Percentiles rank a stretch among this genome's conserved stretches.
These are phyloP conservation scores for Mesoclemmys tuberculata DNA, from an alignment of 2,113 vertebrate genomes.

Conservation along the genomic window DNA sequence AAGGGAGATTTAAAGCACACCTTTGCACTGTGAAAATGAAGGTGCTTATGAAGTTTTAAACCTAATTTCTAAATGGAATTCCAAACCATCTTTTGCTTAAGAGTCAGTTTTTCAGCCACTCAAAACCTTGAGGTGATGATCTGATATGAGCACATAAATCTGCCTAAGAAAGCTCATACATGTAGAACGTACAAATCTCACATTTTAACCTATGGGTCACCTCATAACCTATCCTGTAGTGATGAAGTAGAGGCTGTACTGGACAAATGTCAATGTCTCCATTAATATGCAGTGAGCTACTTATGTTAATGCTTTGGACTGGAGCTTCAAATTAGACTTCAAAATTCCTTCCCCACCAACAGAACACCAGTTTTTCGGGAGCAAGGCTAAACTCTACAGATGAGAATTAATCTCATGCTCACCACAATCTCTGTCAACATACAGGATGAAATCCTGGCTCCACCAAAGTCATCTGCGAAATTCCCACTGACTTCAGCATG, in stretches of 20 bases:
- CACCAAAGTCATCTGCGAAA: not conserved
- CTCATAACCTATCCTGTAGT: not conserved
- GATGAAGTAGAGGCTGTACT: rapidly evolving
- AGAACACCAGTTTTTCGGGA: not conserved
- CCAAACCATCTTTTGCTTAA: not conserved
- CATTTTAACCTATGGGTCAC: not conserved
- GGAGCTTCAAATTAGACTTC: not conserved
- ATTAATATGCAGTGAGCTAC: not conserved
- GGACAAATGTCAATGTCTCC: not conserved
- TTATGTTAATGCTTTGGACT: not conserved
- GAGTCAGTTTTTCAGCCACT: not conserved
- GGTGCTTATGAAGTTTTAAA: not conserved
- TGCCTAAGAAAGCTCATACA: not conserved
- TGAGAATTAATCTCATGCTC: not conserved
- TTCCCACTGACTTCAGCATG: not conserved
- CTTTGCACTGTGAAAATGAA: not conserved
- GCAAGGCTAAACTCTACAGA: not conserved
- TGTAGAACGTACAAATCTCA: not conserved
- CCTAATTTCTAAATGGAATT: no score
- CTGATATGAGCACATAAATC: not conserved
- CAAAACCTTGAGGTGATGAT: not conserved
- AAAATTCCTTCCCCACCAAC: not conserved
- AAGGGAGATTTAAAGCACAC: not conserved
- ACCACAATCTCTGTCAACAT: not conserved
- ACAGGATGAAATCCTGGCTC: not conserved